Conservation (phyloP, 2,888 invertebrate genomes). For the Ophioninae sp. region DNA sequence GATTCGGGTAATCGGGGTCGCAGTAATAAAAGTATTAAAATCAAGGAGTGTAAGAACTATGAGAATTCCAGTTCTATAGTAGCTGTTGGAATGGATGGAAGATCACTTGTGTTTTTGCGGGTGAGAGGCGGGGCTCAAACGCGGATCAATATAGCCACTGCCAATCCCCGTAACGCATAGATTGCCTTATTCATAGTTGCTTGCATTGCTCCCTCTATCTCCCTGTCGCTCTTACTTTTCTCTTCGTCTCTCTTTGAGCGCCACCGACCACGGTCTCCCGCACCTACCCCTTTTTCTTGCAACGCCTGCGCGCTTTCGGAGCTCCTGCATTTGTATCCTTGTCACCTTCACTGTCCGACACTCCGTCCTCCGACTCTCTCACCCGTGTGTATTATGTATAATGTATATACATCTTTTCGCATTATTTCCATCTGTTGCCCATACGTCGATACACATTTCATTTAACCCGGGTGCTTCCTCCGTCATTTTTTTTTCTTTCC, state of each 20-base stretch:
- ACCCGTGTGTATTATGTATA: conserved; percentile 11
- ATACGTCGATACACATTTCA: conserved; percentile 17
- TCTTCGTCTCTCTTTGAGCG: conserved; percentile 48
- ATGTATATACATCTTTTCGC: not conserved
- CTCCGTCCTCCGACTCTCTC: conserved; percentile 9
- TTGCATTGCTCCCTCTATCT: conserved; percentile 60
- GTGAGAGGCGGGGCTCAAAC: conserved; percentile 71
- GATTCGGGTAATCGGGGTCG: not conserved
- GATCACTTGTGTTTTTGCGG: conserved; percentile 66
- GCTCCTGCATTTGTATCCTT: conserved; percentile 33
- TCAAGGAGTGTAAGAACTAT: not conserved
- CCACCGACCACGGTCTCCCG: conserved; percentile 51
- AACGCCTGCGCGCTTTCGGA: conserved; percentile 47
- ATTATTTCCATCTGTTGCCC: conserved; percentile 43
- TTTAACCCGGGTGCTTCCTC: not conserved
- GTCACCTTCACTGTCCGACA: conserved; percentile 21
- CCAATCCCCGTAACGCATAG: conserved; percentile 74
- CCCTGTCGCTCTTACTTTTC: conserved; percentile 33
- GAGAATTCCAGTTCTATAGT: conserved; percentile 14
- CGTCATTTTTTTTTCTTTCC: not conserved
- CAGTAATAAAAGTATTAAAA: conserved; percentile 10
- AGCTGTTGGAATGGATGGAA: conserved; percentile 44
- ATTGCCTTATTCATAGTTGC: conserved; percentile 75
- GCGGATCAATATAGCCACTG: conserved; percentile 77
- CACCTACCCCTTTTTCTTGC: conserved; percentile 42